These are phyloP conservation scores for Phrynosoma platyrhinos DNA, from an alignment of 2,113 vertebrate genomes.

Conservation along the genomic window DNA sequence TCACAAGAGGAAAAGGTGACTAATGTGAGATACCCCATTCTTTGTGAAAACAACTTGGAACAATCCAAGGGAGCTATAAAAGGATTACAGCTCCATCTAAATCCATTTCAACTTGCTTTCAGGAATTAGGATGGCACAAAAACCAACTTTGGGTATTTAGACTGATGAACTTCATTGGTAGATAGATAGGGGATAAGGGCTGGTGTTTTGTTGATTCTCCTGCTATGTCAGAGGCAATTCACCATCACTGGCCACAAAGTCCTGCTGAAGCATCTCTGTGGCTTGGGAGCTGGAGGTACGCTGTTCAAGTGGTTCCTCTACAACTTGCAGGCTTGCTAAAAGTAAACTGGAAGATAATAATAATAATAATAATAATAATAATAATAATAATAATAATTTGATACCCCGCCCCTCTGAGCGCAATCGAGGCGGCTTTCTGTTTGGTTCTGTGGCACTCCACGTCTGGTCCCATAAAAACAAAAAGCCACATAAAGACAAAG, in stretches of 20 bases:
- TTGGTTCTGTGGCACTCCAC: too few species aligned
- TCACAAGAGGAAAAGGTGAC: neutral
- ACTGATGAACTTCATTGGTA: neutral
- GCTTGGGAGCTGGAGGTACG: neutral
- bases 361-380: too few species aligned
- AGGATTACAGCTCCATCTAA: neutral
- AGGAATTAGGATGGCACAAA: neutral
- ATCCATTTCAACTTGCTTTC: neutral
- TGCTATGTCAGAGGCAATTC: neutral
- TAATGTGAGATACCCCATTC: slow-evolving; percentile 2
- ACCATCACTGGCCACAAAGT: neutral
- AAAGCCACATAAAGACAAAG: too few species aligned
- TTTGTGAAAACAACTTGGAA: slow-evolving; percentile 17
- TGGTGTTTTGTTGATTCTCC: neutral
- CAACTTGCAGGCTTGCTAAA: too few species aligned
- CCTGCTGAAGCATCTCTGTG: neutral
- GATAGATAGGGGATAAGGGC: neutral
- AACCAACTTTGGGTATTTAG: neutral
- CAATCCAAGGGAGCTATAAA: neutral
- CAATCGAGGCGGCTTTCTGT: too few species aligned
- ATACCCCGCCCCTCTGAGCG: too few species aligned
- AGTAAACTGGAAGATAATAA: too few species aligned
- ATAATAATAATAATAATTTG: too few species aligned
- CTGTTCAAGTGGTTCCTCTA: too few species aligned
- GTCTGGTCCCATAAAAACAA: too few species aligned